Conservation (phyloP, 1,140 invertebrate genomes). For the Brachionus rotundiformis region DNA sequence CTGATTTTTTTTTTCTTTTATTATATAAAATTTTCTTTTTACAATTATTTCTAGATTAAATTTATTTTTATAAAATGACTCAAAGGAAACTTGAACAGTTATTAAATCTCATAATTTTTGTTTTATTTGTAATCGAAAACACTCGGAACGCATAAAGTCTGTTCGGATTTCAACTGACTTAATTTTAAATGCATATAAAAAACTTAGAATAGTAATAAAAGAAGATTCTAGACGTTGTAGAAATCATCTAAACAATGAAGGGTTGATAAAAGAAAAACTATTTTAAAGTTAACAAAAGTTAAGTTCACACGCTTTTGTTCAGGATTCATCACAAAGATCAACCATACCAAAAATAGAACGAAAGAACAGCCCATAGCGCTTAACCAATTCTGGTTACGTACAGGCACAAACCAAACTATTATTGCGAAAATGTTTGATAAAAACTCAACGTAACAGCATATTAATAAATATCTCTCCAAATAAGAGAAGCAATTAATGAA, state of each 20-base stretch:
- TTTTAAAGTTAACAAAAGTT: neutral
- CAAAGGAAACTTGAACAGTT: neutral
- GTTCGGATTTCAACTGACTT: neutral
- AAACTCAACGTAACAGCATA: neutral
- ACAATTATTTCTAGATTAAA: neutral
- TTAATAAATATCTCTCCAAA: slow-evolving; percentile 7
- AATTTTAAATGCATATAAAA: neutral
- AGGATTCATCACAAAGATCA: neutral
- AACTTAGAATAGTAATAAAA: slow-evolving; percentile 1
- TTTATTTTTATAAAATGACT: neutral
- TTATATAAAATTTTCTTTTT: neutral
- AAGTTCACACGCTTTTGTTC: neutral
- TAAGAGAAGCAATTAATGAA: slow-evolving; percentile 16
- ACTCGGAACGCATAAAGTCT: neutral
- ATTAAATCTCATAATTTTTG: neutral
- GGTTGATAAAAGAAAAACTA: neutral
- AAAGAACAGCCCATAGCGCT: slow-evolving; percentile 24
- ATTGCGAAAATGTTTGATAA: neutral
- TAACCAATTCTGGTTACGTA: neutral
- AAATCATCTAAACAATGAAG: slow-evolving; percentile 9
- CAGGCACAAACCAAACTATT: neutral
- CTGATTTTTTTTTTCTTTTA: no score
- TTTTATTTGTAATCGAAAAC: slow-evolving; percentile 20
- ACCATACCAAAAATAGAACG: neutral
- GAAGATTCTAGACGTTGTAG: slow-evolving; percentile 1